Evolutionary conservation across 2,113 vertebrate genomes (phyloP).

Genomic region (Brachyhypopomus gauderio): DNA sequence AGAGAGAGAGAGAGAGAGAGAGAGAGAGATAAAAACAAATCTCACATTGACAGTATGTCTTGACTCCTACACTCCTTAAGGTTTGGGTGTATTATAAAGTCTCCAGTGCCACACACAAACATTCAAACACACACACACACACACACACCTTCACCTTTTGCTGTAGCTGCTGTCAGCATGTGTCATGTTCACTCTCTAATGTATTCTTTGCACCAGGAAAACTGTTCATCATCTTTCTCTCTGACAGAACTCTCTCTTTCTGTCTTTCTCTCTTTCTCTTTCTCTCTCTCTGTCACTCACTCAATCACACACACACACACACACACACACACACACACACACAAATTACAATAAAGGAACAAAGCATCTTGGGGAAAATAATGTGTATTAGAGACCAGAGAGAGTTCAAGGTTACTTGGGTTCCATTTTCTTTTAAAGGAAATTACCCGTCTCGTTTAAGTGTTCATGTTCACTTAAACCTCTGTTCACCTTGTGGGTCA

Average conservation of each 20-base stretch:
- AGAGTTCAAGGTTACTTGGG: not conserved
- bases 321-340: not conserved
- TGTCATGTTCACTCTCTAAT: constrained; percentile 26
- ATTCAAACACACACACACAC: not conserved
- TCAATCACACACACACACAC: not conserved
- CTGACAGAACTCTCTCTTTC: constrained; percentile 36
- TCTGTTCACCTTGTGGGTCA: not conserved
- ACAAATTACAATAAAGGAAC: not conserved
- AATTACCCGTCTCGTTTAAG: not conserved
- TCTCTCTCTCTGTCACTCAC: not conserved
- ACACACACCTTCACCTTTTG: not conserved
- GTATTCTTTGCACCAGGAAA: constrained; percentile 23
- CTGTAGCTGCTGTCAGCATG: constrained; percentile 39
- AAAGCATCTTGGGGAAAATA: constrained; percentile 23
- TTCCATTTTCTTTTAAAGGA: not conserved
- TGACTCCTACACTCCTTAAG: constrained; percentile 3
- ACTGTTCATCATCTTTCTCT: constrained; percentile 41
- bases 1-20: not conserved
- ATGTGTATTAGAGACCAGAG: not conserved
- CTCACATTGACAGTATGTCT: constrained; percentile 25
- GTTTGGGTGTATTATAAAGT: constrained; percentile 25
- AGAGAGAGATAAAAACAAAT: constrained; percentile 22
- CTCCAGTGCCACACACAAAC: constrained; percentile 8
- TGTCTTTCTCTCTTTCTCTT: constrained; percentile 15
- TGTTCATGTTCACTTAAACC: too few relatives aligned